Evolutionary conservation across 2,797 vertebrate genomes (phyloP).

Genomic region (Parauchenoglanis ngamensis): DNA sequence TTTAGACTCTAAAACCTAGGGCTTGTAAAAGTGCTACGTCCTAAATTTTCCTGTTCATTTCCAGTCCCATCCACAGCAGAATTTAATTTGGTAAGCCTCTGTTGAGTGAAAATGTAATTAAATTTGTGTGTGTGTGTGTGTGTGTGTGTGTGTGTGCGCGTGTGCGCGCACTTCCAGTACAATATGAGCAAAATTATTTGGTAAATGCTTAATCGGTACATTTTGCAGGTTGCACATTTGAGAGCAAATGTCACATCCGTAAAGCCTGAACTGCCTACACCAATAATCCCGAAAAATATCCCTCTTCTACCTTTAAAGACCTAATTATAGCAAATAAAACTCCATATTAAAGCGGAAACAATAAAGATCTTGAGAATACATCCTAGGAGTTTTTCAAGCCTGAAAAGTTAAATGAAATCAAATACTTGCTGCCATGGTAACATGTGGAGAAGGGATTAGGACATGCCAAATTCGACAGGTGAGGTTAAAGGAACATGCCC

Average conservation of each 20-base stretch:
- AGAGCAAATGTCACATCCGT: slow-evolving; percentile 22
- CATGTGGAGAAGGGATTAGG: slow-evolving; percentile 45
- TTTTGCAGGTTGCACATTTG: slow-evolving; percentile 20
- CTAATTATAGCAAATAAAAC: background rate
- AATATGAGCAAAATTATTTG: slow-evolving; percentile 4
- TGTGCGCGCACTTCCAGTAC: background rate
- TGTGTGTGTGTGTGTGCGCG: background rate
- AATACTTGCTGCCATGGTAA: slow-evolving; percentile 54
- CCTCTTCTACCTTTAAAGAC: slow-evolving; percentile 13
- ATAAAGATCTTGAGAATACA: background rate
- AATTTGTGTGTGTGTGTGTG: background rate
- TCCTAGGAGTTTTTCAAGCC: slow-evolving; percentile 7
- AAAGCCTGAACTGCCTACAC: background rate
- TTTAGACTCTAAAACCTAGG: background rate
- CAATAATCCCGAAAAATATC: slow-evolving; percentile 6
- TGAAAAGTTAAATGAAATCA: slow-evolving; percentile 51
- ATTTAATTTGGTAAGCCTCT: slow-evolving; percentile 29
- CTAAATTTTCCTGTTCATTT: background rate
- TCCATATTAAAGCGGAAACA: background rate
- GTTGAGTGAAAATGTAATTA: slow-evolving; percentile 11
- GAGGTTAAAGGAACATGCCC: slow-evolving; percentile 66
- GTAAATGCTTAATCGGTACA: slow-evolving; percentile 29
- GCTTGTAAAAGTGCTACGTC: background rate
- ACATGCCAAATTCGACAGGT: slow-evolving; percentile 62
- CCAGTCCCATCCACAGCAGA: slow-evolving; percentile 2